These are phyloP conservation scores for Camelus bactrianus DNA, from an alignment of 2,113 vertebrate species.

Conservation along the genomic window DNA sequence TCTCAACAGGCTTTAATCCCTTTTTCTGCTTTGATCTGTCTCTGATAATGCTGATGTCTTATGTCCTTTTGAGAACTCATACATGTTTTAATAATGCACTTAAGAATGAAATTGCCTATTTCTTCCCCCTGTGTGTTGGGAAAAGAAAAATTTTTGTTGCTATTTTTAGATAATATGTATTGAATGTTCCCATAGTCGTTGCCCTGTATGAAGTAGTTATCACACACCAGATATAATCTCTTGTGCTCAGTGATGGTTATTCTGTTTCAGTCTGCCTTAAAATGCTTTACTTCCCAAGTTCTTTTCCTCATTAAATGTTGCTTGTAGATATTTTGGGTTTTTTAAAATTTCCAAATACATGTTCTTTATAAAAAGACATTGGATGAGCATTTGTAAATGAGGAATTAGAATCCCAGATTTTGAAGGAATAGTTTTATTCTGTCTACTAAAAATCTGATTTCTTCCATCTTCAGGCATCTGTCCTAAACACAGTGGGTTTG, in stretches of 20 bases:
- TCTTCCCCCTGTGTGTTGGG: slow-evolving; percentile 4
- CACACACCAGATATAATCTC: slow-evolving; percentile 19
- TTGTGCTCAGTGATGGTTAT: slow-evolving; percentile 52
- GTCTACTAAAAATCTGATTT: slow-evolving; percentile 46
- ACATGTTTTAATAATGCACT: slow-evolving; percentile 68
- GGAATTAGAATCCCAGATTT: slow-evolving; percentile 28
- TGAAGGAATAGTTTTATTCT: slow-evolving; percentile 57
- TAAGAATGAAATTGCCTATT: slow-evolving; percentile 66
- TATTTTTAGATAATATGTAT: slow-evolving; percentile 56
- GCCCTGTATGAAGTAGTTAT: slow-evolving; percentile 50
- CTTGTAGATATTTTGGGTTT: slow-evolving; percentile 55
- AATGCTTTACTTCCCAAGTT: slow-evolving; percentile 51
- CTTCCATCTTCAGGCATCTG: slow-evolving; percentile 55
- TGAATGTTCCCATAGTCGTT: slow-evolving; percentile 53
- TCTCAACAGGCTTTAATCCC: slow-evolving; percentile 4
- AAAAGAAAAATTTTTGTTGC: slow-evolving; percentile 51
- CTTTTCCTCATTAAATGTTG: slow-evolving; percentile 3
- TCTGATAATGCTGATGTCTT: slow-evolving; percentile 49
- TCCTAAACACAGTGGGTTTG: slow-evolving; percentile 30
- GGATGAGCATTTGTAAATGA: slow-evolving; percentile 56
- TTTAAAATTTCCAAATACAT: neutral
- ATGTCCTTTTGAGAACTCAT: slow-evolving; percentile 35
- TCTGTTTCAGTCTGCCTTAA: slow-evolving; percentile 56
- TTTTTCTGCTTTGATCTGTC: slow-evolving; percentile 65
- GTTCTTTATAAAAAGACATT: slow-evolving; percentile 42